Evolutionary conservation across 2,113 vertebrate genomes (phyloP), one percentile per base, ranked within the genome.

Genomic region (Carassius auratus): DNA sequence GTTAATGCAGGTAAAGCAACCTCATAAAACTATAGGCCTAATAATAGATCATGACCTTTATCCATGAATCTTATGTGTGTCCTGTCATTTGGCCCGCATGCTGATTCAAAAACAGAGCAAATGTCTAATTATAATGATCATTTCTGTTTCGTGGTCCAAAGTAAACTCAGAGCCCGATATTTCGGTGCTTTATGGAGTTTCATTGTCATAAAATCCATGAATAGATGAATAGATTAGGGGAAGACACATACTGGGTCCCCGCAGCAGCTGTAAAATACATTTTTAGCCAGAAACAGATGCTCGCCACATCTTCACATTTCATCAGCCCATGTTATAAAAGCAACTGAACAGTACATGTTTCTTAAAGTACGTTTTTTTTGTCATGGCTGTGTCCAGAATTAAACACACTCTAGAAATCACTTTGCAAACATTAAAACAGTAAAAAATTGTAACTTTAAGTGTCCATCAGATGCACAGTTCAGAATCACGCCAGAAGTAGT

Each of bases 131-230:
- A 86, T 89, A 92, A 89, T 21, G 0, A 61, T 86, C 88, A 91
- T 86, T 86, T 94, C 83, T 84, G 86, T 90, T 87, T 86, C 84
- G 55, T 76, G 66, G 84, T 93, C 94, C 94, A 94, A 94, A 94
- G 91, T 93, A 94, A 95, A 94, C 93, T 80, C 86, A 84, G 87
- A 89, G 89, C 90, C 91, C 89, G 90, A 93, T 89, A 92, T 93
- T 93, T 93, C 90, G 91, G 86, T 85, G 36, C 89, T 93, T 93
- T 93, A 93, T 93, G 90, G 92, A 93, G 89, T 87, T 81, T 86
- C 91, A 92, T 91, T 92, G 91, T 91, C 92, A 91, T 93, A 92
- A 94, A 93, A 92, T 93, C 92, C 91, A 91, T 91, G 91, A 92
- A 94, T 93, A 92, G 89, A 93, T 94, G 92, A 92, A 91, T 85